Base-by-base conservation (phyloP, 2,888 invertebrate species). In the Salpingus planirostris region DNA sequence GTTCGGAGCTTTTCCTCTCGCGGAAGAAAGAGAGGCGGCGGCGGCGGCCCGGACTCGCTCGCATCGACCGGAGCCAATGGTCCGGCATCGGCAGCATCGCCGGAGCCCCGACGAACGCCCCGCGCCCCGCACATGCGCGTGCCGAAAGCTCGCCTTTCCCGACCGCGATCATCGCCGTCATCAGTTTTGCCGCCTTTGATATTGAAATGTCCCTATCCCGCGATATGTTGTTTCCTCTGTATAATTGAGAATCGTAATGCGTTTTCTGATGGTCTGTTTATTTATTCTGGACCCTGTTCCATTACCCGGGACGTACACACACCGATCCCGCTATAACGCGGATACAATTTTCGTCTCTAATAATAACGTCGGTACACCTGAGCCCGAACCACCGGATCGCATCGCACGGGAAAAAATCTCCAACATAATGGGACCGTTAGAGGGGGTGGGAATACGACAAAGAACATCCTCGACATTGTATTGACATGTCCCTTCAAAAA, bases 21-120 rank as follows among this genome's bases (percentile, higher is more conserved):
- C n/a, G n/a, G n/a, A n/a, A n/a, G n/a, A n/a, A n/a, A n/a, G n/a
- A 48, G 47, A 31, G 33, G 47, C 46, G 47, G 49, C 49, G 48
- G 51, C 47, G 52, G 53, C 68, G 18, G 69, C 69, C 71, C 55
- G 54, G 55, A 54, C 69, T 70, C n/a, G n/a, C n/a, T n/a, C 55
- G 51, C 55, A 59, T 60, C 59, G 60, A 59, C 60, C 60, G 55
- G 58, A 59, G 54, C 50, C 52, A 59, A 57, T 59, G 59, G 59
- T 59, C 57, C 57, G 40, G 34, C 39, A 35, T 36, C 27, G 32
- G n/a, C n/a, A n/a, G n/a, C n/a, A n/a, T n/a, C 28, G 36, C 36
- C 36, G 39, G 36, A 36, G 36, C 33, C 36, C 33, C 40, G 32
- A 31, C 29, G 14, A 21, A 14, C 29, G 27, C 21, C 22, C 35